Conservation (phyloP, 2,113 vertebrate species). For the Recurvirostra avosetta region DNA sequence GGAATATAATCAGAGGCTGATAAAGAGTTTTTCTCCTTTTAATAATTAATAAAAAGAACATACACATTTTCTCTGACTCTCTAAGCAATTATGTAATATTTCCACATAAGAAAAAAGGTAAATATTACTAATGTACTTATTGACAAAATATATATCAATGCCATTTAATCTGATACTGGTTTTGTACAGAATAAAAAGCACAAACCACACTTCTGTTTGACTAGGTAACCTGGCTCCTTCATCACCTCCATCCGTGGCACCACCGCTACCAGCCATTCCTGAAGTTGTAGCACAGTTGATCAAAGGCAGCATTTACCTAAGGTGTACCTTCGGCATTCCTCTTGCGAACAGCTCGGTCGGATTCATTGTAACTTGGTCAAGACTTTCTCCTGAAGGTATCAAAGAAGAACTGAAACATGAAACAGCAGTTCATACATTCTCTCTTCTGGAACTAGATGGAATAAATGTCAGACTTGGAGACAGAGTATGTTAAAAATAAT, state of each 20-base stretch:
- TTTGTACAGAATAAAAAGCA: not conserved
- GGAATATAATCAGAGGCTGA: not conserved
- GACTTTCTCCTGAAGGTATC: slow-evolving; percentile 77
- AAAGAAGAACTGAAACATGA: slow-evolving; percentile 86
- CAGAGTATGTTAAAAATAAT: slow-evolving; percentile 72
- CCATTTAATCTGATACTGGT: not conserved
- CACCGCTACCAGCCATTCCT: slow-evolving; percentile 67
- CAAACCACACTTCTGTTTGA: not conserved
- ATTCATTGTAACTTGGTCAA: slow-evolving; percentile 83
- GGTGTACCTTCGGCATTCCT: slow-evolving; percentile 77
- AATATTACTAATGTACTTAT: not conserved
- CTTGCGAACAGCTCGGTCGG: slow-evolving; percentile 76
- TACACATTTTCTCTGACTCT: not conserved
- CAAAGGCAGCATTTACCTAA: slow-evolving; percentile 74
- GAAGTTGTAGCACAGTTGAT: slow-evolving; percentile 73
- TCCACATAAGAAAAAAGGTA: not conserved
- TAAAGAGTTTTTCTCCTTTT: not conserved
- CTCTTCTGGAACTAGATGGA: slow-evolving; percentile 87
- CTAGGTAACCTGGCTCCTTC: slow-evolving; percentile 42
- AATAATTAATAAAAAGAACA: not conserved
- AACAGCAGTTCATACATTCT: slow-evolving; percentile 77
- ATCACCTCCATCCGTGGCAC: slow-evolving; percentile 2
- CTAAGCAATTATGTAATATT: not conserved
- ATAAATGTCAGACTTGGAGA: slow-evolving; percentile 89
- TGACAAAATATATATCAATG: not conserved